Conservation (phyloP, 2,113 vertebrate genomes). For the Charina bottae region DNA sequence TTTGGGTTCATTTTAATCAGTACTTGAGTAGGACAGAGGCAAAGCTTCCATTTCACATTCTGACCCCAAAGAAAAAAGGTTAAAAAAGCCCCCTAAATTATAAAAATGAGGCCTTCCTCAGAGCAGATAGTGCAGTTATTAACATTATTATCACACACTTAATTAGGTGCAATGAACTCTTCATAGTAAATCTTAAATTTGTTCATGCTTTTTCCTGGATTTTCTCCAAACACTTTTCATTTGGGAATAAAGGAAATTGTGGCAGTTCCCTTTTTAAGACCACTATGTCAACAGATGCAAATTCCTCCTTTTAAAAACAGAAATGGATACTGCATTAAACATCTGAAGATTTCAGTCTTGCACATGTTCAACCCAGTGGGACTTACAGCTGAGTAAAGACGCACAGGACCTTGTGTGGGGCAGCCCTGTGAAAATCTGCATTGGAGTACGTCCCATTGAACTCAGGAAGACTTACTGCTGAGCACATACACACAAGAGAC, state of each 20-base stretch:
- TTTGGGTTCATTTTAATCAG: conserved; percentile 12
- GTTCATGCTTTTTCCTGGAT: too few relatives aligned
- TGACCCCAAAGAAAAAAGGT: background rate
- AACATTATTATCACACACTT: background rate
- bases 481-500: background rate
- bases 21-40: background rate
- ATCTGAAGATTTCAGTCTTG: background rate
- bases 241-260: background rate
- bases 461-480: background rate
- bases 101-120: background rate
- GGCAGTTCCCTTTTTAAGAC: background rate
- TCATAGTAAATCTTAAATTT: background rate
- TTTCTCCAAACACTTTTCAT: background rate
- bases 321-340: background rate
- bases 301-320: background rate
- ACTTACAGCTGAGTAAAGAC: background rate
- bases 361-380: background rate
- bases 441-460: background rate
- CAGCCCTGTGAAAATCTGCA: background rate
- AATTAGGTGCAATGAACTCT: background rate
- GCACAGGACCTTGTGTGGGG: background rate
- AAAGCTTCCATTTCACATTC: background rate
- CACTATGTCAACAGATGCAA: background rate
- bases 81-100: background rate
- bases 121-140: background rate